Evolutionary conservation across 1,140 invertebrate genomes (phyloP).

Genomic region (Pseudomyrmex gracilis): DNA sequence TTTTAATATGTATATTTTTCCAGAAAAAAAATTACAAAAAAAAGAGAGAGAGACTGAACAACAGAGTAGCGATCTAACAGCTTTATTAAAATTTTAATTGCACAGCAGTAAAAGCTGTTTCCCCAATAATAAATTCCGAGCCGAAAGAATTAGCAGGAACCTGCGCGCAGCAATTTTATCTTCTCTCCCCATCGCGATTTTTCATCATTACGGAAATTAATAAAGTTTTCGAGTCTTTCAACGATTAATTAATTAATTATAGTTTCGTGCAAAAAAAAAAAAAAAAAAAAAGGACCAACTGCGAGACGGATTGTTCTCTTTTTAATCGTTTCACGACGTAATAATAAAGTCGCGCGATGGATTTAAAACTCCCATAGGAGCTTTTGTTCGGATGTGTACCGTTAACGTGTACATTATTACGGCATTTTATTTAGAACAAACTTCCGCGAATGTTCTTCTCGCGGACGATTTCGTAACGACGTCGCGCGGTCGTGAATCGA

Average conservation of each 20-base stretch:
- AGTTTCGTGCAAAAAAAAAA: neutral
- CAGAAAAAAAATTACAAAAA: neutral
- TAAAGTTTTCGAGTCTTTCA: conserved; percentile 1
- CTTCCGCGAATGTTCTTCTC: neutral
- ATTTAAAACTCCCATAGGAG: neutral
- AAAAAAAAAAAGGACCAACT: neutral
- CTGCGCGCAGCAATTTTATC: neutral
- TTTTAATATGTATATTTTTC: no score
- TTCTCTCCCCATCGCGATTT: neutral
- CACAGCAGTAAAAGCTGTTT: neutral
- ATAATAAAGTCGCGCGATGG: neutral
- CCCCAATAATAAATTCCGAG: conserved; percentile 6
- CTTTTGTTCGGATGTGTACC: neutral
- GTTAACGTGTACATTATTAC: no score
- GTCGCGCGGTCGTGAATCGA: neutral
- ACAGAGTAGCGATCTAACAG: no score
- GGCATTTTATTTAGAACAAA: no score
- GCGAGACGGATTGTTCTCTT: neutral
- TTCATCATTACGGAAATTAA: conserved; percentile 26
- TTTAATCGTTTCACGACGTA: conserved; percentile 1
- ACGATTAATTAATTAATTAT: conserved; percentile 7
- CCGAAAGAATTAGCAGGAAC: conserved; percentile 5
- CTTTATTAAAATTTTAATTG: conserved; percentile 33
- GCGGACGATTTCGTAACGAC: neutral
- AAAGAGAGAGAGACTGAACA: neutral